These are phyloP conservation scores for Ariolimax columbianus DNA, from an alignment of 2,888 invertebrate genomes.

Conservation along the genomic window DNA sequence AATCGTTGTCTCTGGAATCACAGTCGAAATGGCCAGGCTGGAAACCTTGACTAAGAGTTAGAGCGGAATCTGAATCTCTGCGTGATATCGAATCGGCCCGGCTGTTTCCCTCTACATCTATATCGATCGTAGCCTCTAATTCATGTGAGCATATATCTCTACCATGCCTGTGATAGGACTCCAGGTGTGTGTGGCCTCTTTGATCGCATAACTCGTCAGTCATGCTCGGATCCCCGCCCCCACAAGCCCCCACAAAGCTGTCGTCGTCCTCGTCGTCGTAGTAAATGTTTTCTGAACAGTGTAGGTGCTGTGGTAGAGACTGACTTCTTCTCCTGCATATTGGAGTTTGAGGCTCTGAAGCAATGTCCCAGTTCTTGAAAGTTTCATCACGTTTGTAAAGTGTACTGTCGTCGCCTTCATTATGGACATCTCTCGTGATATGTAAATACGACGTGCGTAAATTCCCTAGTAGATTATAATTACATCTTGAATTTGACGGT, in stretches of 20 bases:
- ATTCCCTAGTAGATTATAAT: not conserved
- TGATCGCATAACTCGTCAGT: not conserved
- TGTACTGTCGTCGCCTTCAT: conserved; percentile 28
- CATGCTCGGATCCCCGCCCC: not conserved
- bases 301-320: not conserved
- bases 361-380: conserved; percentile 7
- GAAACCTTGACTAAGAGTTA: conserved; percentile 33
- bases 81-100: not conserved
- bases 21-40: conserved; percentile 27
- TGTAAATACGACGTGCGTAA: not conserved
- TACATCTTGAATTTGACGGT: not conserved
- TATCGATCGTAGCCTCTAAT: not conserved
- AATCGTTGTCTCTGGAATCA: conserved; percentile 3
- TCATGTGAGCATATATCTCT: not conserved
- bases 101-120: not conserved
- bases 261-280: not conserved
- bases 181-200: not conserved
- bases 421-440: not conserved
- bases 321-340: conserved; percentile 2
- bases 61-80: not conserved
- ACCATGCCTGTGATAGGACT: not conserved
- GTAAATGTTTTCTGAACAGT: not conserved
- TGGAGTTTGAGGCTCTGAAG: conserved; percentile 1
- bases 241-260: conserved; percentile 13
- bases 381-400: not conserved